These are phyloP conservation scores for Eilema depressum DNA, from an alignment of 2,888 invertebrate species.

Conservation along the genomic window DNA sequence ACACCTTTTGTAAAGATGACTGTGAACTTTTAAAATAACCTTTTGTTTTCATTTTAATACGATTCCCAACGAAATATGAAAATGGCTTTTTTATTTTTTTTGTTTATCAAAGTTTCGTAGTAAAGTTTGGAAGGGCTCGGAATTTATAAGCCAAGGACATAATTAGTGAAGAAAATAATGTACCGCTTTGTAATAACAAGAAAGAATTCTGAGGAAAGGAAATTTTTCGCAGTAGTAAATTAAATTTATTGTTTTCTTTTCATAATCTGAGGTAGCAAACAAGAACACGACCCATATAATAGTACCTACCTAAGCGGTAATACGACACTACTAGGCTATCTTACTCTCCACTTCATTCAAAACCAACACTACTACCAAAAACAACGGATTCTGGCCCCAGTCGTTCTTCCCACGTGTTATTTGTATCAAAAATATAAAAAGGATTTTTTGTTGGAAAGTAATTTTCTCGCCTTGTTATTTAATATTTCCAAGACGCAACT, in stretches of 20 bases:
- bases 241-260: slow-evolving; percentile 2
- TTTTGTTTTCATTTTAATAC: slow-evolving; percentile 37
- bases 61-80: slow-evolving; percentile 28
- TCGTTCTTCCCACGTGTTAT: background rate
- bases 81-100: slow-evolving; percentile 29
- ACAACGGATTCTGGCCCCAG: no score
- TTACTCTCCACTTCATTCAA: no score
- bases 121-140: background rate
- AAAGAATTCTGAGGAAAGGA: slow-evolving; percentile 7
- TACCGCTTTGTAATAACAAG: slow-evolving; percentile 7
- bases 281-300: background rate
- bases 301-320: no score
- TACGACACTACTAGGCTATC: background rate
- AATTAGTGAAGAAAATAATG: slow-evolving; percentile 12
- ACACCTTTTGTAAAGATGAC: slow-evolving; percentile 55
- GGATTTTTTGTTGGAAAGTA: background rate
- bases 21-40: slow-evolving; percentile 30
- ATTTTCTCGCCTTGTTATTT: background rate
- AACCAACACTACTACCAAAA: no score
- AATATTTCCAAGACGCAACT: background rate
- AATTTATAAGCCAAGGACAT: slow-evolving; percentile 4
- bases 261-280: no score
- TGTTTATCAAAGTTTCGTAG: slow-evolving; percentile 24
- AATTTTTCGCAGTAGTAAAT: background rate
- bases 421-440: background rate